A percentile compares a stretch with the other conserved stretches of the same genome.
Evolutionary conservation across 2,888 invertebrate species (phyloP).

Genomic region (Mimumesa dahlbomi): DNA sequence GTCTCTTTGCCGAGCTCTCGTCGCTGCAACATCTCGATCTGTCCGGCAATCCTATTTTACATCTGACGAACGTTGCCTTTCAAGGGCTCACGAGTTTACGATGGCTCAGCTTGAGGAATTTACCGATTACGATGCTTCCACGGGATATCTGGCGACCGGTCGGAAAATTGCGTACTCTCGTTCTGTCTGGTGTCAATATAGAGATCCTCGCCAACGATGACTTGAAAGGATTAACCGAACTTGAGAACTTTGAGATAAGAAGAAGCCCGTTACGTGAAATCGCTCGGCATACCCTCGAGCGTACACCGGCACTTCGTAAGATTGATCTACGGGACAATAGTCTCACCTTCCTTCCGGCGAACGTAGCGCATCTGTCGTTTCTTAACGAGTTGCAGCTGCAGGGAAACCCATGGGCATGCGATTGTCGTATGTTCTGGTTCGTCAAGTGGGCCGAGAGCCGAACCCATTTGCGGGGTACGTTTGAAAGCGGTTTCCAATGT

Average conservation of each 20-base stretch:
- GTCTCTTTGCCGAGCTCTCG: conserved; percentile 86
- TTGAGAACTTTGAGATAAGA: conserved; percentile 86
- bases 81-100: conserved; percentile 82
- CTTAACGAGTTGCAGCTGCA: conserved; percentile 86
- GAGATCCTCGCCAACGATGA: conserved; percentile 85
- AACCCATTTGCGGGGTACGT: conserved; percentile 77
- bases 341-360: conserved; percentile 86
- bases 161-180: conserved; percentile 81
- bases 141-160: conserved; percentile 81
- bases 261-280: conserved; percentile 74
- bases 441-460: conserved; percentile 83
- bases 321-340: conserved; percentile 83
- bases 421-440: conserved; percentile 93
- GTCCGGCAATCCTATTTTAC: conserved; percentile 83
- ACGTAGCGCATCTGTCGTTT: conserved; percentile 84
- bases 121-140: conserved; percentile 81
- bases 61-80: conserved; percentile 84
- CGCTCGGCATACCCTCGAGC: conserved; percentile 65
- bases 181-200: conserved; percentile 85
- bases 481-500: conserved; percentile 85
- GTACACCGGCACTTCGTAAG: conserved; percentile 74
- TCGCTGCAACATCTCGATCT: conserved; percentile 84
- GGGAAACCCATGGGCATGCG: conserved; percentile 92
- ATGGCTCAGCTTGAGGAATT: conserved; percentile 84
- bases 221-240: conserved; percentile 84